Evolutionary conservation across 2,797 vertebrate species (phyloP).

Genomic region (Knipowitschia caucasica): DNA sequence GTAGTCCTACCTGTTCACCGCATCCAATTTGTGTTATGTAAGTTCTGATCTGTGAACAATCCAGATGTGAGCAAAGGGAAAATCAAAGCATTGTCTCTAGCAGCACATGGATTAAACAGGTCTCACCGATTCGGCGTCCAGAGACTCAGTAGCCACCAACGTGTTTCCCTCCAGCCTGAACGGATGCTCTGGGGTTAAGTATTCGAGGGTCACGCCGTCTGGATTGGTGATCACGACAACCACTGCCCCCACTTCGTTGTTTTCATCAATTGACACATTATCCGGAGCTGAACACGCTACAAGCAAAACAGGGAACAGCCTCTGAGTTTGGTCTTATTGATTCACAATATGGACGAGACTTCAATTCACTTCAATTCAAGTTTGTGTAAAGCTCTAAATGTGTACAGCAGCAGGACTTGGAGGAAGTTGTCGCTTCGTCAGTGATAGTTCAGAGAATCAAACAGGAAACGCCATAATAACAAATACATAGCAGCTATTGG

Average conservation of each 20-base stretch:
- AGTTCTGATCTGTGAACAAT: conserved; percentile 18
- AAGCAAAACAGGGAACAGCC: conserved; percentile 1
- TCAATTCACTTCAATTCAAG: no score
- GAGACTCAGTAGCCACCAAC: conserved; percentile 9
- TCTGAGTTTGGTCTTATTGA: no score
- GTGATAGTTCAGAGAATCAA: no score
- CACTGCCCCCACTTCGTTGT: not conserved
- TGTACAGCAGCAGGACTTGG: no score
- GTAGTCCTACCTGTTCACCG: not conserved
- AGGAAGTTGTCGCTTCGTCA: no score
- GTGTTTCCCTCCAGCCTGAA: conserved; percentile 18
- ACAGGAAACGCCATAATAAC: no score
- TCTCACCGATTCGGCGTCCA: conserved; percentile 70
- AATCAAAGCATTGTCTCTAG: not conserved
- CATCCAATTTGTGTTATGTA: not conserved
- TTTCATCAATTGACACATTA: not conserved
- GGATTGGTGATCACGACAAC: conserved; percentile 4
- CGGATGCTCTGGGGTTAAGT: accelerated
- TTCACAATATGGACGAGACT: no score
- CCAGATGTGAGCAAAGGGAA: not conserved
- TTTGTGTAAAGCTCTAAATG: no score
- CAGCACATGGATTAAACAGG: not conserved
- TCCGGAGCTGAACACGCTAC: not conserved
- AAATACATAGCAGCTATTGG: no score
- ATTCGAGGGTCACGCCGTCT: accelerated